Evolutionary conservation across 2,797 vertebrate genomes (phyloP), one percentile per base, ranked within the genome.

Genomic region (Hyperoplus lanceolatus): DNA sequence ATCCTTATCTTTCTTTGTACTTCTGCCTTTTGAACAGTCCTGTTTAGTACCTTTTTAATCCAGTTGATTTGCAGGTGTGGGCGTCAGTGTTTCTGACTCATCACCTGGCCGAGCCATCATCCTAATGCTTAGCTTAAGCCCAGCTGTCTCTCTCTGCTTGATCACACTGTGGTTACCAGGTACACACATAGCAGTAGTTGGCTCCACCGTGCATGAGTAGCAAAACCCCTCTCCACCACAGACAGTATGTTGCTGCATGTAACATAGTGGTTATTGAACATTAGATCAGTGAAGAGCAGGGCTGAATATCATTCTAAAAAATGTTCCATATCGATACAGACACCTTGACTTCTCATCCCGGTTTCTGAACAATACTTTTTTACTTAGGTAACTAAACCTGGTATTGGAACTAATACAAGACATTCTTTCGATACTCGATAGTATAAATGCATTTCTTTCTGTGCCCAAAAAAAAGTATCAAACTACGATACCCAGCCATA

Each of bases 41-140:
- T 13, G 18, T 8, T 18, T 59, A 11, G 65, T 61, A 59, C 36
- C 46, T 39, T 15, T 41, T 45, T 89, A 87, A 83, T 88, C 86
- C 83, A 89, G 90, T 87, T 93, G 90, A 87, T 86, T 84, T 82
- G 69, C 69, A 87, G 78, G 77, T 88, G 90, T 73, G 83, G 82
- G 84, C 4, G 66, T 79, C 48, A 6, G 73, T 29, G 64, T 74
- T 64, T 85, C 61, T 91, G 90, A 93, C 83, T 93, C 89, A 89
- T 85, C 83, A 18, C 42, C 70, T 58, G 77, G 73, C 73, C 67
- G 9, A 76, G 78, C 82, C 71, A 58, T 82, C 69, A 54, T 82
- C 73, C 73, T 77, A 61, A 50, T 82, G 69, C 77, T 83, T 56
- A 77, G 58, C 71, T 84, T 85, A 80, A 89, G 77, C 77, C 78